Conservation (phyloP, 1,140 invertebrate species). For the Polypedilum pembai region DNA sequence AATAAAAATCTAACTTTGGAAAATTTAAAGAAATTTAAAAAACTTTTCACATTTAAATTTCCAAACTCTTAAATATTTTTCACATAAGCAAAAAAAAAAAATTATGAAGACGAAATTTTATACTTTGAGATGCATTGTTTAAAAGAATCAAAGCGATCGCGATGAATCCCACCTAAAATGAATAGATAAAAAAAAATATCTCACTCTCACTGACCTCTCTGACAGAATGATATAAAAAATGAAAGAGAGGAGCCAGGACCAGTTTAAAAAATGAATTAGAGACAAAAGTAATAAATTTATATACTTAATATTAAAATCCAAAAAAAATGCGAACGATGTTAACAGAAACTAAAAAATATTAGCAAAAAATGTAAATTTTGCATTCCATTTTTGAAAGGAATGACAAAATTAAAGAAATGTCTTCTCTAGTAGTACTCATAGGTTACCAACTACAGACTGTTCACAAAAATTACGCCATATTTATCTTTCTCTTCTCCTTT, state of each 20-base stretch:
- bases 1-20: too few relatives aligned
- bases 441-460: slow-evolving; percentile 5
- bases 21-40: too few relatives aligned
- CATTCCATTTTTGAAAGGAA: background rate
- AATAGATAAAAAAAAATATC: background rate
- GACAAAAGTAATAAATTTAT: too few relatives aligned
- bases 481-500: too few relatives aligned
- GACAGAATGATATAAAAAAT: background rate
- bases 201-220: background rate
- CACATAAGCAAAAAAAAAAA: too few relatives aligned
- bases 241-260: slow-evolving; percentile 1
- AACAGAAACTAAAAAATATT: background rate
- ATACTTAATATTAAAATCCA: slow-evolving; percentile 3
- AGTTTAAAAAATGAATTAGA: background rate
- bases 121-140: too few relatives aligned
- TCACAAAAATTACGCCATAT: background rate
- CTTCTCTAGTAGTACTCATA: slow-evolving; percentile 5
- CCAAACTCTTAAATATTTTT: too few relatives aligned
- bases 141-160: background rate
- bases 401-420: background rate
- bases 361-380: too few relatives aligned
- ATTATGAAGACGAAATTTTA: too few relatives aligned
- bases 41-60: too few relatives aligned
- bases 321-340: slow-evolving; percentile 17
- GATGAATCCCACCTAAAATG: slow-evolving; percentile 10